Percentiles rank a stretch among this genome's conserved stretches.
Evolutionary conservation across 2,113 vertebrate species (phyloP).

Genomic region (Bos taurus): DNA sequence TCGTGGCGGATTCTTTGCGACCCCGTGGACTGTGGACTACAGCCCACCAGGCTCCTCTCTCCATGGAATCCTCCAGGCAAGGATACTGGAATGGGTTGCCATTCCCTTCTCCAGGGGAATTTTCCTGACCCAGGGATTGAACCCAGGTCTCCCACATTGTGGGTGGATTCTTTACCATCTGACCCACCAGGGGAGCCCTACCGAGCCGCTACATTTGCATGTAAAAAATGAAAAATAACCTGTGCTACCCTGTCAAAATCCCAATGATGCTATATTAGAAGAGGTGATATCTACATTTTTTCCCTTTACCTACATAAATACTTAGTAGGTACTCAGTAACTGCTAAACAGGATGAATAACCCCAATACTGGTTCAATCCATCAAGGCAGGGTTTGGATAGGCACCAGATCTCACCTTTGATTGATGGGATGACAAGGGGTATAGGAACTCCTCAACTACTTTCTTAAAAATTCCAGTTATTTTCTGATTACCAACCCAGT

Average conservation of each 20-base stretch:
- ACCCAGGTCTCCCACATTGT: fast-evolving
- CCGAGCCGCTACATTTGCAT: not conserved
- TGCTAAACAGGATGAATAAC: not conserved
- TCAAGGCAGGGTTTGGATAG: not conserved
- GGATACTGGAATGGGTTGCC: not conserved
- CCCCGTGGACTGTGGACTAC: not conserved
- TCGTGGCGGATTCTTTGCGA: fast-evolving
- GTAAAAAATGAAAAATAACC: not conserved
- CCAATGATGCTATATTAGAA: not conserved
- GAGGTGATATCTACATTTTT: not conserved
- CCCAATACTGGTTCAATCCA: not conserved
- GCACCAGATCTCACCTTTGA: not conserved
- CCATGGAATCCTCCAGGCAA: not conserved
- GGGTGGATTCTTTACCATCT: not conserved
- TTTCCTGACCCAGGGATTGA: not conserved
- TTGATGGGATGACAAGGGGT: not conserved
- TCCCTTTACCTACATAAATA: not conserved
- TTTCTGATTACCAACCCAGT: not conserved
- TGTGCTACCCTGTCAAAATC: not conserved
- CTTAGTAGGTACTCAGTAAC: not conserved
- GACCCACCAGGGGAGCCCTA: not conserved
- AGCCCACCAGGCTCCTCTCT: not conserved
- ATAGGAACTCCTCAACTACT: not conserved
- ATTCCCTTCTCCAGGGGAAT: not conserved
- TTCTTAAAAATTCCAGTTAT: not conserved